Evolutionary conservation across 2,888 invertebrate genomes (phyloP), one percentile per base, ranked within the genome.

Genomic region (Leptothorax acervorum): DNA sequence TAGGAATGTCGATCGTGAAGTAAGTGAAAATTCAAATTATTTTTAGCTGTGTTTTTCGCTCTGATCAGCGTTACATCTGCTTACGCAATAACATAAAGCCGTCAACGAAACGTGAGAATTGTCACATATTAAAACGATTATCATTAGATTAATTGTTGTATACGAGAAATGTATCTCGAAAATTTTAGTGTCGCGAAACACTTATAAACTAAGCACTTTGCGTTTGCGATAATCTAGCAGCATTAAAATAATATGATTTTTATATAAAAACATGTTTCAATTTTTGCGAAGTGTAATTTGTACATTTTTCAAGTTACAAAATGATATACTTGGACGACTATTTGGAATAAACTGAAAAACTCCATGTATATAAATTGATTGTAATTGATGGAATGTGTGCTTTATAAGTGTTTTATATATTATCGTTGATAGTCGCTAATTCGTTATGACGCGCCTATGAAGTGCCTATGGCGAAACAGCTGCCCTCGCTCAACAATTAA

Each of bases 401-500:
- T 45, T 11, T 6, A n/a, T 6, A n/a, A 31, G 12, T 42, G 60
- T 45, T 45, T 55, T 55, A 15, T 15, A 12, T 0, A 28, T 53
- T 39, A 53, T 71, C 4, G 2, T 28, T 39, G 15, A 71, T 39
- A 39, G 18, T 73, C n/a, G 23, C 23, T 23, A 23, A 23, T 60
- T 74, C 42, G 28, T 42, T 8, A 28, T 8, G 15, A 57, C 15
- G 35, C 2, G 65, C 23, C 23, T 65, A 23, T 18, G 15, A 74
- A n/a, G 0, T 2, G 45, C 60, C 31, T 74, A 9, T 3, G 5
- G 60, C 51, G 48, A 68, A 70, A 31, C 51, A 70, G 68, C 66
- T 53, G 70, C 45, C 45, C 53, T 74, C 53, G 51, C 57, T 18
- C 53, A 62, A 70, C 62, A 62, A 60, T 84, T 89, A 86, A 89